A percentile compares a stretch with the other conserved stretches of the same genome.
phyloP scores from a whole-genome alignment of 2,113 vertebrate species.

The Notothenia coriiceps region DNA sequence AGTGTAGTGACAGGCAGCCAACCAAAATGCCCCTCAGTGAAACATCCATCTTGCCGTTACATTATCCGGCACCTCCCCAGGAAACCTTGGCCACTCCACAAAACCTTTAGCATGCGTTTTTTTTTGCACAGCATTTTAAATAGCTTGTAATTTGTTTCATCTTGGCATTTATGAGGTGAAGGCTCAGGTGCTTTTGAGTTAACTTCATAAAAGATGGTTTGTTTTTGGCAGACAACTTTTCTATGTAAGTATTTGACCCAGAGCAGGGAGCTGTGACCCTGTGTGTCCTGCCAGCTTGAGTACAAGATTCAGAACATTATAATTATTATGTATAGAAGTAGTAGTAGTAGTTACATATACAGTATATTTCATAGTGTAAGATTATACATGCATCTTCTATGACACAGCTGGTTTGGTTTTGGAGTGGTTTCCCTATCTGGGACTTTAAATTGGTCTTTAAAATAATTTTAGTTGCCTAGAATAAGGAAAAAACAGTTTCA shows the following conservation, averaged over 20 bases:
- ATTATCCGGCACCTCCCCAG: conserved; percentile 51
- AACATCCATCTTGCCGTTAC: conserved; percentile 59
- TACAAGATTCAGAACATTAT: background rate
- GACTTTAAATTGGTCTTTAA: conserved; percentile 14
- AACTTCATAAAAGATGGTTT: background rate
- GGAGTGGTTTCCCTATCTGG: conserved; percentile 15
- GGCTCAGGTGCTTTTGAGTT: conserved; percentile 5
- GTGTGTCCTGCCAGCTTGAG: no score
- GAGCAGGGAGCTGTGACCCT: no score
- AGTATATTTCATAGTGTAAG: background rate
- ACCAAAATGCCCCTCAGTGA: conserved; percentile 63
- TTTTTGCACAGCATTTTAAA: conserved; percentile 16
- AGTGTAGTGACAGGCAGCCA: conserved; percentile 63
- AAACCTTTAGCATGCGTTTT: conserved; percentile 26
- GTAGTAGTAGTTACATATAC: background rate
- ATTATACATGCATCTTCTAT: background rate
- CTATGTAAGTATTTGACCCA: background rate
- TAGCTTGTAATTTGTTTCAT: conserved; percentile 21
- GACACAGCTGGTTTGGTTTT: background rate
- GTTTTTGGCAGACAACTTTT: background rate
- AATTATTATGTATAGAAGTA: background rate
- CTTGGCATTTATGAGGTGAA: conserved; percentile 14
- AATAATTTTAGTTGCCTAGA: background rate
- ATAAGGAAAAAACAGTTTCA: background rate
- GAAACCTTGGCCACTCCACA: conserved; percentile 49